These are phyloP conservation scores for Microcebus murinus DNA, from an alignment of 2,113 vertebrate species.

Conservation along the genomic window DNA sequence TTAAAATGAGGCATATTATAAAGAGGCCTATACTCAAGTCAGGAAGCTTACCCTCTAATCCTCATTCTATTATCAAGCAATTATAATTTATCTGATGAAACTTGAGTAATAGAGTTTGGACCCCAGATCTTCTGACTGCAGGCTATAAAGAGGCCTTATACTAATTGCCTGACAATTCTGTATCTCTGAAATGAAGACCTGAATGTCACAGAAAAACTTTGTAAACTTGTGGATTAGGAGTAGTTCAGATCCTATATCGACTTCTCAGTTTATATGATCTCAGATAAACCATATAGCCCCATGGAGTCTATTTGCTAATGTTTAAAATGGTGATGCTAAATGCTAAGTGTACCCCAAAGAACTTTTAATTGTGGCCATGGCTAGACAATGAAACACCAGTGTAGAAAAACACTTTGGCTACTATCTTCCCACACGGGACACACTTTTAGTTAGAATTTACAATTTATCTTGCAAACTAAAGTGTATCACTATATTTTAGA, in stretches of 20 bases:
- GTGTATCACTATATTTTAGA: not conserved
- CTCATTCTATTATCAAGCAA: not conserved
- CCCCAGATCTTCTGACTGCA: not conserved
- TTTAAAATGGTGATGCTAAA: not conserved
- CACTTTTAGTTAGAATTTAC: not conserved
- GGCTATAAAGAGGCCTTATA: not conserved
- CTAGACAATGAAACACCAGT: not conserved
- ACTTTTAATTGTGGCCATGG: not conserved
- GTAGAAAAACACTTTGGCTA: not conserved
- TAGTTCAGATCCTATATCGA: not conserved
- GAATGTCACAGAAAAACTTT: not conserved
- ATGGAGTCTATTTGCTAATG: not conserved
- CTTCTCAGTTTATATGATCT: not conserved
- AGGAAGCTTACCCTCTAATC: not conserved
- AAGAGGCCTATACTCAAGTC: not conserved
- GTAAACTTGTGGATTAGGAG: not conserved
- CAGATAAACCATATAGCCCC: not conserved
- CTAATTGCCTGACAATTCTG: not conserved
- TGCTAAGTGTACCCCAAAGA: not conserved
- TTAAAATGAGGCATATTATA: not conserved
- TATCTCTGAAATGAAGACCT: not conserved
- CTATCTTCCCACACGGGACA: not conserved
- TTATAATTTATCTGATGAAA: not conserved
- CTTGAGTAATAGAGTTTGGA: not conserved
- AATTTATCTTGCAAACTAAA: not conserved